Conservation (phyloP, 2,113 vertebrate genomes). For the Coreoperca whiteheadi region DNA sequence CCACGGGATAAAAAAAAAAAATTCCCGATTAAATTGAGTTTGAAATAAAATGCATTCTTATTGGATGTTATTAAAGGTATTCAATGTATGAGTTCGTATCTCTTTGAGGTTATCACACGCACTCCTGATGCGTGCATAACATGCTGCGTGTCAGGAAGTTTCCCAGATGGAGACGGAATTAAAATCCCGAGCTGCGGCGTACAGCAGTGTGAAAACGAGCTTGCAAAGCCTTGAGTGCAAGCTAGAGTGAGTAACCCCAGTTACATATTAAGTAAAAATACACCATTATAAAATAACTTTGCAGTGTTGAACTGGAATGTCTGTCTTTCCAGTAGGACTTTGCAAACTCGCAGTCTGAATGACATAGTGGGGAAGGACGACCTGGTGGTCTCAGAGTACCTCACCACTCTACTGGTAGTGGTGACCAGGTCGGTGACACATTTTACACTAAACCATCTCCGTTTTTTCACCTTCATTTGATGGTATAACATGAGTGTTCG, state of each 20-base stretch:
- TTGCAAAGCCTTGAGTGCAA: slow-evolving; percentile 88
- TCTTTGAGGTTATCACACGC: neutral
- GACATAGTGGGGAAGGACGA: slow-evolving; percentile 92
- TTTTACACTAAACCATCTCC: neutral
- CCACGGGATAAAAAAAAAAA: neutral
- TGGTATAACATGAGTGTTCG: neutral
- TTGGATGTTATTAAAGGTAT: neutral
- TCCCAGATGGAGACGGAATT: slow-evolving; percentile 91
- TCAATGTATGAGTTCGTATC: neutral
- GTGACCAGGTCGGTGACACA: slow-evolving; percentile 89
- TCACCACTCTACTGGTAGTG: slow-evolving; percentile 93
- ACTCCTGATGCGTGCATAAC: slow-evolving; percentile 9
- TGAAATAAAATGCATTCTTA: neutral
- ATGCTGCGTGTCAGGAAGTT: slow-evolving; percentile 87
- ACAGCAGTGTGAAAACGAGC: slow-evolving; percentile 87
- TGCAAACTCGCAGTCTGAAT: slow-evolving; percentile 89
- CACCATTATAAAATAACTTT: neutral
- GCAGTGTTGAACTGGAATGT: neutral
- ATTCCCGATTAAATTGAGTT: neutral
- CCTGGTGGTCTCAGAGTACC: slow-evolving; percentile 94
- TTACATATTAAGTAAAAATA: neutral
- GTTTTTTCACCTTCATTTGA: neutral
- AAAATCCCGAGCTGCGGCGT: slow-evolving; percentile 85
- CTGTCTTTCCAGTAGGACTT: slow-evolving; percentile 84
- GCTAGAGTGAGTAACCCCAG: slow-evolving; percentile 84